Evolutionary conservation across 2,113 vertebrate genomes (phyloP).

Genomic region (Pangasianodon hypophthalmus): DNA sequence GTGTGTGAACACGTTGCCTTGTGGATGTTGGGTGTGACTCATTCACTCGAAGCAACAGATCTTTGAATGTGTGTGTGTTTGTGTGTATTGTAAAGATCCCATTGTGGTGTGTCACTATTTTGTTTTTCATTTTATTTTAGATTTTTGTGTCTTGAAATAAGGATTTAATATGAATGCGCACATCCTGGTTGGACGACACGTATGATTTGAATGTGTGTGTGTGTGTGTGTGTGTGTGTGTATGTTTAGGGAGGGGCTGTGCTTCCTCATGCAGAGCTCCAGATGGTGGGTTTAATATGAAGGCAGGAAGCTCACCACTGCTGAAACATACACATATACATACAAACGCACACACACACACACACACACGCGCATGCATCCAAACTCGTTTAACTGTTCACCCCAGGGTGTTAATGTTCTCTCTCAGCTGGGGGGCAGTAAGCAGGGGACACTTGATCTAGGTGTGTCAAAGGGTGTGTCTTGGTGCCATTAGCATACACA

Average conservation of each 20-base stretch:
- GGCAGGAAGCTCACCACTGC: background rate
- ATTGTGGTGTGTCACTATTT: background rate
- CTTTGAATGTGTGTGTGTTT: background rate
- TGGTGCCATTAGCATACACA: background rate
- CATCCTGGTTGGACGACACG: background rate
- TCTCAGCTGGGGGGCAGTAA: background rate
- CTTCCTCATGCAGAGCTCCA: background rate
- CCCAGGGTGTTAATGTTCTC: background rate
- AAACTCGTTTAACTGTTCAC: background rate
- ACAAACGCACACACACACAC: conserved; percentile 4
- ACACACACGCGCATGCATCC: background rate
- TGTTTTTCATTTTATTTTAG: background rate
- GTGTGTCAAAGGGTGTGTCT: background rate
- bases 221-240: conserved; percentile 23
- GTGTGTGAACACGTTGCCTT: conserved; percentile 27
- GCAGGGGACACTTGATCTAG: background rate
- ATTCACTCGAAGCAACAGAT: conserved; percentile 18
- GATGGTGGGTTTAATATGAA: conserved; percentile 24
- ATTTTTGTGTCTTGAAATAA: background rate
- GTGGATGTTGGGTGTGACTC: conserved; percentile 37
- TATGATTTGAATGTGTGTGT: background rate
- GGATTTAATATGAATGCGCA: background rate
- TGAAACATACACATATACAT: background rate
- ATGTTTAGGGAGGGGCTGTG: background rate
- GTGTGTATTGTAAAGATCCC: background rate